A percentile compares a stretch with the other conserved stretches of the same genome.
These are phyloP conservation scores for Eriocheir sinensis DNA, from an alignment of 1,140 invertebrate genomes.

Conservation along the genomic window DNA sequence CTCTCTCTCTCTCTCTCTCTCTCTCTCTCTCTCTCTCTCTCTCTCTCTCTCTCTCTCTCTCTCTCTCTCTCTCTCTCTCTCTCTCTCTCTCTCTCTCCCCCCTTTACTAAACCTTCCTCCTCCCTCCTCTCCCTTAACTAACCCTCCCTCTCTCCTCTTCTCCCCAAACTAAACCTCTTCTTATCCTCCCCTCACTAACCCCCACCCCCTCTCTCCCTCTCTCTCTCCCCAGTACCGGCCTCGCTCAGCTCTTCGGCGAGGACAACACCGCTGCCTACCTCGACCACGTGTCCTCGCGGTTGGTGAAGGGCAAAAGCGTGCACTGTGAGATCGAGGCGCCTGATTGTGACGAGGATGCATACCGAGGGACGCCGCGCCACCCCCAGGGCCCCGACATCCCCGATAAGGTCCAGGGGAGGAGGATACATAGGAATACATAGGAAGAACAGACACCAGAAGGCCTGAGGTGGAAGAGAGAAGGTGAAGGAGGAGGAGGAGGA, in stretches of 20 bases:
- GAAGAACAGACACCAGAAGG: too few species aligned
- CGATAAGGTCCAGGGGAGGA: too few species aligned
- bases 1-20: too few species aligned
- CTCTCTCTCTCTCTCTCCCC: background rate
- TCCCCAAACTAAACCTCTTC: too few species aligned
- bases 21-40: too few species aligned
- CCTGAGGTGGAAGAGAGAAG: background rate
- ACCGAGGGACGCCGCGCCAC: background rate
- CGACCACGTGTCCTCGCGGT: constrained; percentile 32
- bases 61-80: background rate
- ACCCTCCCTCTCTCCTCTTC: background rate
- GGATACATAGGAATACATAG: too few species aligned
- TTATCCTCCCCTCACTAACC: background rate
- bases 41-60: background rate
- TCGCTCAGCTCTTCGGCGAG: constrained; percentile 68
- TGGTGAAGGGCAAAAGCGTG: constrained; percentile 47
- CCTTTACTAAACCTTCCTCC: too few species aligned
- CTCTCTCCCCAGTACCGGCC: constrained; percentile 39
- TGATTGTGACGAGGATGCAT: constrained; percentile 51
- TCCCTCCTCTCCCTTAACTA: background rate
- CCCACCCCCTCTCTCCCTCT: background rate
- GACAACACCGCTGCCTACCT: constrained; percentile 32
- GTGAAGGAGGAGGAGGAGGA: background rate
- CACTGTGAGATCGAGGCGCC: constrained; percentile 33
- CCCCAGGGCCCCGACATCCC: too few species aligned